phyloP scores from a whole-genome alignment of 2,888 invertebrate species.

The Caprella mutica region DNA sequence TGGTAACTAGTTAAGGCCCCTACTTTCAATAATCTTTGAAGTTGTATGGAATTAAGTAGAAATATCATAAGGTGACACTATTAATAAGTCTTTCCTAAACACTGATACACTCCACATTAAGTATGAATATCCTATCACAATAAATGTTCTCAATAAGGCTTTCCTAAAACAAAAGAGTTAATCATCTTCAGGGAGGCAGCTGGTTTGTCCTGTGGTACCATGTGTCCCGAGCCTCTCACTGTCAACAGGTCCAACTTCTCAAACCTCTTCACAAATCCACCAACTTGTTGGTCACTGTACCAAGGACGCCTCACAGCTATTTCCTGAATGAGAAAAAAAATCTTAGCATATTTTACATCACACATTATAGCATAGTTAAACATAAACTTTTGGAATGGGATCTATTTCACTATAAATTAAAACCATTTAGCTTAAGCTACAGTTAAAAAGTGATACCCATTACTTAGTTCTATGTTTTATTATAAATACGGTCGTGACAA shows the following conservation, averaged over 20 bases:
- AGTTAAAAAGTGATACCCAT: no score
- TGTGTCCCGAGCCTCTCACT: slow-evolving; percentile 24
- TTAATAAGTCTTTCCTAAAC: background rate
- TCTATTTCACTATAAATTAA: no score
- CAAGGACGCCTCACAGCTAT: slow-evolving; percentile 21
- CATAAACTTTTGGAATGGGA: no score
- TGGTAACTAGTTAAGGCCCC: no score
- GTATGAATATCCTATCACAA: background rate
- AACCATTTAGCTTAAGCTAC: no score
- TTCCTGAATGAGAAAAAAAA: slow-evolving; percentile 9
- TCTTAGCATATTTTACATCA: background rate
- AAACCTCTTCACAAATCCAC: slow-evolving; percentile 31
- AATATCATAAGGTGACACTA: no score
- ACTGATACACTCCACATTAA: no score
- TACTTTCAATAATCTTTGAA: no score
- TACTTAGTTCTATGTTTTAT: background rate
- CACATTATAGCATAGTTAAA: no score
- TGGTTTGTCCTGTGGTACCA: slow-evolving; percentile 31
- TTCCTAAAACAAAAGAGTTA: slow-evolving; percentile 12
- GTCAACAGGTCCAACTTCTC: slow-evolving; percentile 24
- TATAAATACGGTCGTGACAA: background rate
- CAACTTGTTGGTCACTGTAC: slow-evolving; percentile 28
- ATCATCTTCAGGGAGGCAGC: slow-evolving; percentile 29
- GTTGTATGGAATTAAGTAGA: no score
- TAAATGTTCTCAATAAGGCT: background rate